phyloP scores from a whole-genome alignment of 2,797 vertebrate species.

The Centroberyx gerrardi region DNA sequence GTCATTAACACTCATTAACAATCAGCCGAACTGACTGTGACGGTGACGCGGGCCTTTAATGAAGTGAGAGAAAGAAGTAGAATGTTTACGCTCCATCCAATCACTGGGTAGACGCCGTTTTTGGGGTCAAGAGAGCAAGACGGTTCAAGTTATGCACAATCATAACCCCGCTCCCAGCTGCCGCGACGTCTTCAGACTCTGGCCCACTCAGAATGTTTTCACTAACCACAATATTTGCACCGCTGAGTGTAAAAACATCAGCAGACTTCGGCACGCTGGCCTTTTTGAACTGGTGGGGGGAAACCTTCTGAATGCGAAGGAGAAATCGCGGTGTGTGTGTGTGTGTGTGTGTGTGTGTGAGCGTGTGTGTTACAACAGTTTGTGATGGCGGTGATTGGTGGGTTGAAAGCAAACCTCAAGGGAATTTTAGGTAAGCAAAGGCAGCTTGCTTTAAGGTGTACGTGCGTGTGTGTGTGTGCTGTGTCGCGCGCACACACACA shows the following conservation, averaged over 20 bases:
- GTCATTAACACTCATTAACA: conserved; percentile 42
- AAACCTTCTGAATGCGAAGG: conserved; percentile 43
- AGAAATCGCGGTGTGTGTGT: conserved; percentile 31
- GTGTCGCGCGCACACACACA: conserved; percentile 46
- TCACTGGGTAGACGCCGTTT: conserved; percentile 52
- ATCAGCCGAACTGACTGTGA: conserved; percentile 40
- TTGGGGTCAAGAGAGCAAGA: conserved; percentile 67
- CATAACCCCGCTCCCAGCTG: conserved; percentile 69
- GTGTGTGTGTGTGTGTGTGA: conserved; percentile 27
- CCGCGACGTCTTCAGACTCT: conserved; percentile 60
- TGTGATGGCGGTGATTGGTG: conserved; percentile 44
- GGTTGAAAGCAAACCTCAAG: conserved; percentile 60
- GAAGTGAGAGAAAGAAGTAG: conserved; percentile 45
- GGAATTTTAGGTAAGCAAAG: conserved; percentile 77
- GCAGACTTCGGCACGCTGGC: conserved; percentile 57
- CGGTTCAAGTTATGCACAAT: conserved; percentile 71
- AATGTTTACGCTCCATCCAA: conserved; percentile 51
- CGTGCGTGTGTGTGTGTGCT: conserved; percentile 53
- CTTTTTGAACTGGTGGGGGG: conserved; percentile 59
- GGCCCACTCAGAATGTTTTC: conserved; percentile 63
- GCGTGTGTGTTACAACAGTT: conserved; percentile 34
- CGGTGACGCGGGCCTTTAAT: conserved; percentile 41
- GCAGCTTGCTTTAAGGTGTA: conserved; percentile 75
- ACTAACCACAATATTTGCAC: conserved; percentile 78
- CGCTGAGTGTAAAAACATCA: conserved; percentile 76